Evolutionary conservation across 2,888 invertebrate species (phyloP).

Genomic region (Strigamia maritima): DNA sequence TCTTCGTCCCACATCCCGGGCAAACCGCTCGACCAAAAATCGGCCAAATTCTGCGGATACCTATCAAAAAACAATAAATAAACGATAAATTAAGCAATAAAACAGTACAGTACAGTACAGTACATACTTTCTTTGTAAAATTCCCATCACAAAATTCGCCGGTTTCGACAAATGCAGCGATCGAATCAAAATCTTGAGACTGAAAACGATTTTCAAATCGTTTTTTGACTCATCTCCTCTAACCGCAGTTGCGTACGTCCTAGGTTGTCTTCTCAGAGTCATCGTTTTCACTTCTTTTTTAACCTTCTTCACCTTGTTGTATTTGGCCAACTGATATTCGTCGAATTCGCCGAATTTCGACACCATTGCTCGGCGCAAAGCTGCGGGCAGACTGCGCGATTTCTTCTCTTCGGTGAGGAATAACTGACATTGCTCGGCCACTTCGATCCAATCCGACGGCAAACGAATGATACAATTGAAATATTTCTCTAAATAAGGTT

Average conservation of each 20-base stretch:
- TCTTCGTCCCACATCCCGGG: conserved; percentile 53
- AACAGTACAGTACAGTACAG: neutral
- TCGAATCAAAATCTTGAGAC: conserved; percentile 54
- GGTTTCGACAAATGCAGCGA: conserved; percentile 54
- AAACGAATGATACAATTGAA: conserved; percentile 50
- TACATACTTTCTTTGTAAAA: conserved; percentile 54
- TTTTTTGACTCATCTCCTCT: neutral
- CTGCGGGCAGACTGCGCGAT: conserved; percentile 24
- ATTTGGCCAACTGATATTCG: conserved; percentile 37
- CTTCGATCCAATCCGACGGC: conserved; percentile 57
- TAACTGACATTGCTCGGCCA: conserved; percentile 54
- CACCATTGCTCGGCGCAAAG: conserved; percentile 50
- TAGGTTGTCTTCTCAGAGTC: neutral
- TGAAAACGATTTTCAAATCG: conserved; percentile 46
- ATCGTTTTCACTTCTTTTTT: neutral
- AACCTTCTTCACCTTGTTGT: conserved; percentile 13
- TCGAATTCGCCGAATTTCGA: conserved; percentile 46
- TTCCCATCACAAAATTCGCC: conserved; percentile 54
- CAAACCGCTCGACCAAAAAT: conserved; percentile 51
- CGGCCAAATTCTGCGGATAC: conserved; percentile 52
- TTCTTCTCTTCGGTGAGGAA: conserved; percentile 13
- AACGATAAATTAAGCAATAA: neutral
- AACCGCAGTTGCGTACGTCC: neutral
- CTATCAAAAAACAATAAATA: conserved; percentile 45
- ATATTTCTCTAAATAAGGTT: conserved; percentile 53